Evolutionary conservation across 2,797 vertebrate species (phyloP).

Genomic region (Euthynnus affinis): DNA sequence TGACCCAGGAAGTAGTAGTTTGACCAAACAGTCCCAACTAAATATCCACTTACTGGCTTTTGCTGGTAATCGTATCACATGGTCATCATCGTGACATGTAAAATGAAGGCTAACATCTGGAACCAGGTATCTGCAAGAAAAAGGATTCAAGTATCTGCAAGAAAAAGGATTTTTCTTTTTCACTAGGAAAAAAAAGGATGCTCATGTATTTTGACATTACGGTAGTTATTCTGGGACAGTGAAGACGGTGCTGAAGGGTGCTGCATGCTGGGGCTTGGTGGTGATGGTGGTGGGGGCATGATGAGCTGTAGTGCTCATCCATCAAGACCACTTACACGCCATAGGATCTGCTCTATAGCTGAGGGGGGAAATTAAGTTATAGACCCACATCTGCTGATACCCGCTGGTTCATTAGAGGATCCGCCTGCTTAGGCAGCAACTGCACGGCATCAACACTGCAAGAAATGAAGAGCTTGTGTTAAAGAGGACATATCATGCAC

Average conservation of each 20-base stretch:
- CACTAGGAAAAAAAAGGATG: no score
- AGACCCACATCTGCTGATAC: conserved; percentile 87
- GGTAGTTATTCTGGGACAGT: conserved; percentile 39
- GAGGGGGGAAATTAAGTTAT: conserved; percentile 86
- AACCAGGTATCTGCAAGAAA: not conserved
- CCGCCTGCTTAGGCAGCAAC: conserved; percentile 79
- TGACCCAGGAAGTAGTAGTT: not conserved
- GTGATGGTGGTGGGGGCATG: conserved; percentile 69
- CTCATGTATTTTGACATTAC: not conserved
- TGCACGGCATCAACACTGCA: conserved; percentile 64
- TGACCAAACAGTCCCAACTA: not conserved
- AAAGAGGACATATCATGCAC: not conserved
- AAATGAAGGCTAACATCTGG: not conserved
- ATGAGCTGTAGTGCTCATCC: conserved; percentile 84
- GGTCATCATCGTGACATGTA: not conserved
- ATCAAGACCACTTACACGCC: conserved; percentile 88
- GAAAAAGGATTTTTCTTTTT: not conserved
- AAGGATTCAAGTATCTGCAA: not conserved
- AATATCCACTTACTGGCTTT: not conserved
- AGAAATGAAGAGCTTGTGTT: conserved; percentile 40
- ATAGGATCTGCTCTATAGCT: conserved; percentile 87
- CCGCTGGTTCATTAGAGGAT: conserved; percentile 86
- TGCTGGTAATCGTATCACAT: not conserved
- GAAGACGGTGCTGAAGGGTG: conserved; percentile 50
- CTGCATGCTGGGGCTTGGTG: conserved; percentile 65